A percentile compares a stretch with the other conserved stretches of the same genome.
Evolutionary conservation across 2,113 vertebrate genomes (phyloP).

Genomic region (Ia io): DNA sequence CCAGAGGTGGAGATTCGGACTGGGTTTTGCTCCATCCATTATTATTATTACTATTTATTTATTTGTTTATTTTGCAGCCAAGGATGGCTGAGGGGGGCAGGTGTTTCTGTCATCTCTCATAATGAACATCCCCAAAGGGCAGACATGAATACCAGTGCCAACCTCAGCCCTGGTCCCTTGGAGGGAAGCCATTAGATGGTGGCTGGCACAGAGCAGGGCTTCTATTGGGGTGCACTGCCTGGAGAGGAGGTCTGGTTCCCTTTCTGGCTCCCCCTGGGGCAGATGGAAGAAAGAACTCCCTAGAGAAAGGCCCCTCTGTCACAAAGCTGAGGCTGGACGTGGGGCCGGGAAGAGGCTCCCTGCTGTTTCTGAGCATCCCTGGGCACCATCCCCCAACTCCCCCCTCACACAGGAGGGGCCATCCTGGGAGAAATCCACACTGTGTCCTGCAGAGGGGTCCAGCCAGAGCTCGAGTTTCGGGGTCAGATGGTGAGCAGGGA

Average conservation of each 20-base stretch:
- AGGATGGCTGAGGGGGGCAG: background rate
- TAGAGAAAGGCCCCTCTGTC: background rate
- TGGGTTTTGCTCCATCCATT: background rate
- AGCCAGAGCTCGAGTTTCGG: background rate
- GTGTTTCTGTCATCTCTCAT: background rate
- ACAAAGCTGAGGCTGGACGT: background rate
- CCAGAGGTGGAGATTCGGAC: background rate
- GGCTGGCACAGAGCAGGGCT: background rate
- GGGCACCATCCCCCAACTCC: no score
- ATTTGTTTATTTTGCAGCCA: background rate
- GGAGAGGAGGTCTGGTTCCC: no score
- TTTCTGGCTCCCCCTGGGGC: no score
- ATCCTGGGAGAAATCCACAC: background rate
- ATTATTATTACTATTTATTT: no score
- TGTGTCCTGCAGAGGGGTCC: background rate
- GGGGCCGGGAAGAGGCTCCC: background rate
- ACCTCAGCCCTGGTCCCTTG: background rate
- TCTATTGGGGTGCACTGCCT: no score
- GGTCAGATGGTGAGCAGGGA: background rate
- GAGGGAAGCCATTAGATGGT: rapidly evolving
- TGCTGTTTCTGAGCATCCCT: background rate
- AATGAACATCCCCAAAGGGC: background rate
- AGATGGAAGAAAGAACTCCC: no score
- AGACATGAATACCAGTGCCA: background rate
- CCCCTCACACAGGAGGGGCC: background rate